Base-by-base conservation (phyloP, 2,888 invertebrate genomes). In the Ochropacha duplaris region DNA sequence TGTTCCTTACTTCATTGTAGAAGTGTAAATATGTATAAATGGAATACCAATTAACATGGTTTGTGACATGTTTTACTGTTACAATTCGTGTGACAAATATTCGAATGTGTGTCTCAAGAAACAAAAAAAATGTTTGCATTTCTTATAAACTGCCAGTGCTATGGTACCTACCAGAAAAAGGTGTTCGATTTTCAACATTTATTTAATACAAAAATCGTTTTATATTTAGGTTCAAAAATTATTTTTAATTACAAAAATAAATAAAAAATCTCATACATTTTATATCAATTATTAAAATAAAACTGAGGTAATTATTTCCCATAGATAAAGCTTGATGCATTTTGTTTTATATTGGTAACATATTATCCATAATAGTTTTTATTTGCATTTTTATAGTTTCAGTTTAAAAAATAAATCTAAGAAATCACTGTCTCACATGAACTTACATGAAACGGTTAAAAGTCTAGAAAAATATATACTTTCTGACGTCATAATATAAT, bases 31-130 rank as follows among this genome's bases (percentile, higher is more conserved):
- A 66, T 74, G 78, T 78, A 79, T 78, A 82, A 85, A 88, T 86
- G 84, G 83, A 84, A 79, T 76, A 72, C 72, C 82, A 88, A 88
- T 91, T 91, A 91, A 85, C 91, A 88, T 72, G 71, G 80, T 71
- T 70, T 85, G 88, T 83, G 36, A 36, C 83, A 88, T 85, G 69
- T 69, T 81, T 77, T 79, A 91, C 92, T 85, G 91, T 87, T 90
- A 87, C 71, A 61, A 72, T 36, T 72, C 75, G 69, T 75, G 72
- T 66, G 58, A 56, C 58, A 65, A 68, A 67, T 50, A 51, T 22
- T 9, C 51, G 54, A 54, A 55, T 4, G 5, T 54, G 58, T 58
- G 55, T 57, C 28, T 11, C 51, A 31, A 19, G 51, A 52, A n/a
- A 52, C 31, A 52, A 19, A 52, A 52, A 34, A 52, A 52, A 24